phyloP scores from a whole-genome alignment of 2,888 invertebrate genomes.

The Ethmia dodecea region DNA sequence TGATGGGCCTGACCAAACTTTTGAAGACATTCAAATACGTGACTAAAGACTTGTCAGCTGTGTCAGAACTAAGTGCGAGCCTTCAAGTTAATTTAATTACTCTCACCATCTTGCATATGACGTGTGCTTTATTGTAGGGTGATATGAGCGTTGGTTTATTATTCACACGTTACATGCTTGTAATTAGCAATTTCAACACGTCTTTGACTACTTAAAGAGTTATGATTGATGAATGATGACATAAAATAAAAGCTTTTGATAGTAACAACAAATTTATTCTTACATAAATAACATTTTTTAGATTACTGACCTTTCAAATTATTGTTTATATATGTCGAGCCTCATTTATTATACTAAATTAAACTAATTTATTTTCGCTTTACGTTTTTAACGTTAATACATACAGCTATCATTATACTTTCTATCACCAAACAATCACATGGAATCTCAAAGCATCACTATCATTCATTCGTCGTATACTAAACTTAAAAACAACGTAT shows the following conservation, averaged over 20 bases:
- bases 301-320: constrained; percentile 37
- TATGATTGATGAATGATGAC: too few species aligned
- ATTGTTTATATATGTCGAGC: neutral
- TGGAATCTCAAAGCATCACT: neutral
- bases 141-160: too few species aligned
- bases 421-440: neutral
- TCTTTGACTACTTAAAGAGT: too few species aligned
- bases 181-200: too few species aligned
- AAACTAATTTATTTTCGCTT: too few species aligned
- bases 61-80: constrained; percentile 1
- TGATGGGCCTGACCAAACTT: neutral
- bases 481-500: neutral
- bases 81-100: constrained; percentile 2
- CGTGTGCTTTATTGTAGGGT: too few species aligned
- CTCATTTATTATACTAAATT: neutral
- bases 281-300: constrained; percentile 29
- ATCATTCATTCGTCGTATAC: neutral
- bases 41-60: neutral
- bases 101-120: too few species aligned
- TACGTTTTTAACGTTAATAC: too few species aligned
- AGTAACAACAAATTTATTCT: constrained; percentile 31
- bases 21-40: neutral
- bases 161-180: too few species aligned
- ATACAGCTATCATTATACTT: neutral
- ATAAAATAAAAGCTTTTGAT: constrained; percentile 3